Conservation (phyloP, 2,888 invertebrate species). For the Pasiphila rectangulata region DNA sequence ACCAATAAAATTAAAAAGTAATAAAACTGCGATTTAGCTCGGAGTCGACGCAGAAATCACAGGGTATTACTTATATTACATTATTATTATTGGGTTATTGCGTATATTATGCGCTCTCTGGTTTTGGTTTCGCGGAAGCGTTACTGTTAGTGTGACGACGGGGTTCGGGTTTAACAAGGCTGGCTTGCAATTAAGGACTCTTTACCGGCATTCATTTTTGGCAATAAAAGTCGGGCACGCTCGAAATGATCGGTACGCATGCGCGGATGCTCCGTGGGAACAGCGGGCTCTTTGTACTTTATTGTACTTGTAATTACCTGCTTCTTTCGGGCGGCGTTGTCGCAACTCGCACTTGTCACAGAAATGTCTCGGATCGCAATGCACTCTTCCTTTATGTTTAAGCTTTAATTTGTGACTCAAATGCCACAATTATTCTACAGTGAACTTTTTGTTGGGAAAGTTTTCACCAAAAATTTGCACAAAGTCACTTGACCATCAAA, state of each 20-base stretch:
- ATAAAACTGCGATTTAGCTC: slow-evolving; percentile 53
- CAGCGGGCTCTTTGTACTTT: slow-evolving; percentile 73
- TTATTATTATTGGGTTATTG: slow-evolving; percentile 66
- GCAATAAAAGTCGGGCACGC: slow-evolving; percentile 78
- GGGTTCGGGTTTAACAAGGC: slow-evolving; percentile 61
- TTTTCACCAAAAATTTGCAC: slow-evolving; percentile 34
- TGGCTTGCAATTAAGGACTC: slow-evolving; percentile 74
- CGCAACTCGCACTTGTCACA: slow-evolving; percentile 66
- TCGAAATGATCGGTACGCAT: slow-evolving; percentile 73
- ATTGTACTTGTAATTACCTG: slow-evolving; percentile 76
- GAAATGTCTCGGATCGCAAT: slow-evolving; percentile 71
- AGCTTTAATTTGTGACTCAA: slow-evolving; percentile 63
- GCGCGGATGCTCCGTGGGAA: slow-evolving; percentile 75
- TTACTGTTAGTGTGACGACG: slow-evolving; percentile 55
- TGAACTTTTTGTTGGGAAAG: slow-evolving; percentile 32
- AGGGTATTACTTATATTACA: slow-evolving; percentile 60
- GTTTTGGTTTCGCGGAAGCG: slow-evolving; percentile 59
- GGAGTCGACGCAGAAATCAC: slow-evolving; percentile 52
- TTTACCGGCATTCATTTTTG: slow-evolving; percentile 80
- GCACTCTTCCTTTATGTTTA: slow-evolving; percentile 64
- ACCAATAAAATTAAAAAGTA: slow-evolving; percentile 72
- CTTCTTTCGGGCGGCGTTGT: slow-evolving; percentile 58
- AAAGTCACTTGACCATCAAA: slow-evolving; percentile 50
- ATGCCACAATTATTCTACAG: slow-evolving; percentile 54
- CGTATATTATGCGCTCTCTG: slow-evolving; percentile 61